Conservation (phyloP, 2,797 vertebrate genomes). For the Oryzias sinensis region DNA sequence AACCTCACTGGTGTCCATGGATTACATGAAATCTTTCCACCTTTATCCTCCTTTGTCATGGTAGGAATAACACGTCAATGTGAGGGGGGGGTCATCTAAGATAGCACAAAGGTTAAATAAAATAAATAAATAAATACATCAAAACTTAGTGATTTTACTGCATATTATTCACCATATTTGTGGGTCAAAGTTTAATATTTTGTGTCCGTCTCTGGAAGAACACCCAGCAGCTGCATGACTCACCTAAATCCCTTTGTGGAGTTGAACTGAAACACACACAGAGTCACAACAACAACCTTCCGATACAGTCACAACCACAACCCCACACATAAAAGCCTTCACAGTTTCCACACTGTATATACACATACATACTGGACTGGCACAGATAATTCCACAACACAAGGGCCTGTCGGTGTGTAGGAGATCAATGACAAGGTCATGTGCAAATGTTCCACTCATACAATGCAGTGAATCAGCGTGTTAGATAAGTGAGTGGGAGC, state of each 20-base stretch:
- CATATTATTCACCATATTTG: not conserved
- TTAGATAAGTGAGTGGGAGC: conserved; percentile 74
- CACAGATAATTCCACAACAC: conserved; percentile 24
- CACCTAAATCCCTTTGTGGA: too few species aligned
- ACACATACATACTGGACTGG: conserved; percentile 4
- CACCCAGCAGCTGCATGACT: too few species aligned
- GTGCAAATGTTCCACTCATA: conserved; percentile 59
- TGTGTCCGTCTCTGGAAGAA: too few species aligned
- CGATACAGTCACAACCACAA: not conserved
- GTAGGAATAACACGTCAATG: too few species aligned
- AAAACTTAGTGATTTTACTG: not conserved
- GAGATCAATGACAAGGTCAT: conserved; percentile 63
- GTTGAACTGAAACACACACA: too few species aligned
- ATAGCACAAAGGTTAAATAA: too few species aligned
- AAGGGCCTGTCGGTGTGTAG: conserved; percentile 39
- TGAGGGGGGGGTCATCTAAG: too few species aligned
- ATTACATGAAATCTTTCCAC: too few species aligned
- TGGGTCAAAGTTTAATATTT: not conserved
- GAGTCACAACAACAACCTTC: too few species aligned
- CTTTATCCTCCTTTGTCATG: too few species aligned
- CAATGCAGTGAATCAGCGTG: conserved; percentile 65
- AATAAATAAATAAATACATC: too few species aligned
- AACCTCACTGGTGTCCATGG: too few species aligned
- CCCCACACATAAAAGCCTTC: conserved; percentile 2
- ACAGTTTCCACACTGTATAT: conserved; percentile 8